These are phyloP conservation scores for Camponotus floridanus DNA, from an alignment of 1,140 invertebrate genomes.

Conservation along the genomic window DNA sequence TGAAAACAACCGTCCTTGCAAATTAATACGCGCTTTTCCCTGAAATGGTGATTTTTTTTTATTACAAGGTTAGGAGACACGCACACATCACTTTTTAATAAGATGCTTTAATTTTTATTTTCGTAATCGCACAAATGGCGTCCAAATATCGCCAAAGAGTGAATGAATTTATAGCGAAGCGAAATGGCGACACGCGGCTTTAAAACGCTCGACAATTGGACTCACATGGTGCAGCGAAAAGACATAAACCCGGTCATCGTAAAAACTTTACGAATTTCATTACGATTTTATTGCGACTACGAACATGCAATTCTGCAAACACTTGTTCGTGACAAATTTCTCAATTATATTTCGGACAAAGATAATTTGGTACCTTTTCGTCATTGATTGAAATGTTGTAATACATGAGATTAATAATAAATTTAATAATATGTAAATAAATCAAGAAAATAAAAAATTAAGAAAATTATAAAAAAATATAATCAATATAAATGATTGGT, in stretches of 20 bases:
- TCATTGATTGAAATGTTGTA: neutral
- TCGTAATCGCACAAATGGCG: slow-evolving; percentile 82
- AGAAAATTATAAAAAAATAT: neutral
- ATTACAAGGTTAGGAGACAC: neutral
- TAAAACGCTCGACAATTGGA: slow-evolving; percentile 80
- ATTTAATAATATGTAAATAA: neutral
- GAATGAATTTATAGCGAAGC: slow-evolving; percentile 8
- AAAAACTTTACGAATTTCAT: slow-evolving; percentile 72
- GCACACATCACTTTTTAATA: slow-evolving; percentile 54
- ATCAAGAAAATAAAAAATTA: neutral
- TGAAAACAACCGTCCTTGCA: slow-evolving; percentile 45
- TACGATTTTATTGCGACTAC: slow-evolving; percentile 59
- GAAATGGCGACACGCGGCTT: slow-evolving; percentile 46
- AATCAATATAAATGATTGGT: neutral
- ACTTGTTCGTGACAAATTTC: slow-evolving; percentile 3
- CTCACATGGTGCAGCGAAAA: slow-evolving; percentile 78
- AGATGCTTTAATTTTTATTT: slow-evolving; percentile 78
- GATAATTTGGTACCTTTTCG: too few relatives aligned
- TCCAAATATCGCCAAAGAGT: slow-evolving; percentile 39
- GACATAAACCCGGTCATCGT: slow-evolving; percentile 76
- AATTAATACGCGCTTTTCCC: neutral
- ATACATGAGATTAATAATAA: neutral
- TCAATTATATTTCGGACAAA: neutral
- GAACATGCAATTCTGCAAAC: slow-evolving; percentile 29
- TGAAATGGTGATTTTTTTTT: slow-evolving; percentile 17